These are phyloP conservation scores for Pogoniulus pusillus DNA, from an alignment of 2,797 vertebrate species.

Conservation along the genomic window DNA sequence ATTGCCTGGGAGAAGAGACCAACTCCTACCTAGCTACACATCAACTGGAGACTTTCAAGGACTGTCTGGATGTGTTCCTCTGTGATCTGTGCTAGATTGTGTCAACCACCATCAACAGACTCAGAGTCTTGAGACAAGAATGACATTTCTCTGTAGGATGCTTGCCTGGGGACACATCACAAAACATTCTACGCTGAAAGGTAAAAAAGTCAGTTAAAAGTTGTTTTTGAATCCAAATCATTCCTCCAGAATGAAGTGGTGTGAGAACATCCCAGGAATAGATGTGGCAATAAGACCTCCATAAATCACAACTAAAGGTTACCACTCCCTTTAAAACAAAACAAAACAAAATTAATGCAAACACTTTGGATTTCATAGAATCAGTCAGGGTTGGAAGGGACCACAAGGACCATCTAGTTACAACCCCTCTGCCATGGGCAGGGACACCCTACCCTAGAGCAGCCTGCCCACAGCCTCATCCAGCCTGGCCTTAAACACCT, in stretches of 20 bases:
- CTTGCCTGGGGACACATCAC: background rate
- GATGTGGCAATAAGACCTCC: background rate
- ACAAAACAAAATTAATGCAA: background rate
- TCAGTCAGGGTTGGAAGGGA: too few species aligned
- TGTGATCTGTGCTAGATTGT: too few species aligned
- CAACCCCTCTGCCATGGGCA: too few species aligned
- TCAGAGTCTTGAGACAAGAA: background rate
- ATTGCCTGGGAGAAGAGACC: too few species aligned
- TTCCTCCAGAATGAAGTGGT: constrained; percentile 17
- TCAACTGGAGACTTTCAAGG: too few species aligned
- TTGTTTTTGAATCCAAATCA: constrained; percentile 8
- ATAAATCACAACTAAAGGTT: background rate
- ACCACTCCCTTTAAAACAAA: constrained; percentile 2
- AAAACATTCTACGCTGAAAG: background rate
- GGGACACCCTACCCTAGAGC: too few species aligned
- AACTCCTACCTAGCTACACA: too few species aligned
- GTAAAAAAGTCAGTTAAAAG: constrained; percentile 14
- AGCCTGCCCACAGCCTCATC: too few species aligned
- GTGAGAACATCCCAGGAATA: constrained; percentile 38
- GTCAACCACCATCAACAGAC: too few species aligned
- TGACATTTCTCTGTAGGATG: background rate
- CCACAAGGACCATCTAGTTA: too few species aligned
- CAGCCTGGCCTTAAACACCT: too few species aligned
- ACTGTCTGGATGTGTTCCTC: too few species aligned
- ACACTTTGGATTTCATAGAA: background rate